These are phyloP conservation scores for Cisticola juncidis DNA, from an alignment of 2,113 vertebrate species.

Conservation along the genomic window DNA sequence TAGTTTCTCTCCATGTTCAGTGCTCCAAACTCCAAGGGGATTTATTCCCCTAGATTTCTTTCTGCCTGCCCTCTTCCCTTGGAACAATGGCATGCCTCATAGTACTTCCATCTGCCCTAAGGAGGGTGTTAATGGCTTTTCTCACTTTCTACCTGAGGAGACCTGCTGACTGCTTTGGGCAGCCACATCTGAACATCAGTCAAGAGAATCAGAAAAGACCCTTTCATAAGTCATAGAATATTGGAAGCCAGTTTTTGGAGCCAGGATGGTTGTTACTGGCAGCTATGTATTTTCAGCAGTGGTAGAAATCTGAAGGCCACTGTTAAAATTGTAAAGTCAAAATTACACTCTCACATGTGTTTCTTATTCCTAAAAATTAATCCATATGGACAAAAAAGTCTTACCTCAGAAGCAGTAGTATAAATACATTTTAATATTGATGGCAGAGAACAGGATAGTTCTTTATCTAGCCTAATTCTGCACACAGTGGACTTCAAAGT, in stretches of 20 bases:
- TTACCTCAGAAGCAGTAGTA: not conserved
- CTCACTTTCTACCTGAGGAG: not conserved
- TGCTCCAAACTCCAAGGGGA: not conserved
- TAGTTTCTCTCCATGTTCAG: not conserved
- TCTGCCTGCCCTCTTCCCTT: not conserved
- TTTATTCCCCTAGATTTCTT: not conserved
- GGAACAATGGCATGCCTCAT: not conserved
- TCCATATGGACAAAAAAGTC: not conserved
- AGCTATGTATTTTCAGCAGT: not conserved
- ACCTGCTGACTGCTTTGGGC: not conserved
- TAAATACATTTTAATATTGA: not conserved
- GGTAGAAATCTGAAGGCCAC: not conserved
- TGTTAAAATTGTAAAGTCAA: not conserved
- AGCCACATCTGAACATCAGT: not conserved
- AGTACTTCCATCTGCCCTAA: not conserved
- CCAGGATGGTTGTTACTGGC: not conserved
- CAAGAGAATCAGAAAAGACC: not conserved
- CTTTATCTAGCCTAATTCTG: not conserved
- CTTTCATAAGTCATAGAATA: not conserved
- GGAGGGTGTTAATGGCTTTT: not conserved
- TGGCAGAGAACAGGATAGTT: not conserved
- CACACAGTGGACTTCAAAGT: not conserved
- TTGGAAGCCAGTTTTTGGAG: not conserved
- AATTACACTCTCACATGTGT: accelerated
- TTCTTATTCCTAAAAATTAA: not conserved